Evolutionary conservation across 2,113 vertebrate species (phyloP).

Genomic region (Monarcha castaneiventris): DNA sequence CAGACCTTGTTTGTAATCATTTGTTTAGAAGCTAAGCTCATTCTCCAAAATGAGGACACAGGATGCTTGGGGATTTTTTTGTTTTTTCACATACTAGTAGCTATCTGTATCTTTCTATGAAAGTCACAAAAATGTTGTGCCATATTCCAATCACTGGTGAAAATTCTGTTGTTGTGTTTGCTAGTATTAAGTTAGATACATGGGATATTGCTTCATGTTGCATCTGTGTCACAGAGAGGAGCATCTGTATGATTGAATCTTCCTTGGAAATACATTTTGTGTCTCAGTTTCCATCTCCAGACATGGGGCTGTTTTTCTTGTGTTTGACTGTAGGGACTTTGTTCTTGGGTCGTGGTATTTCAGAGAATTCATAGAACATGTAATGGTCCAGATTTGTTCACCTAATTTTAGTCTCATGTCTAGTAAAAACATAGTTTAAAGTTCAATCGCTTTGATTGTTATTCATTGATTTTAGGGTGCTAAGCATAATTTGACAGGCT

Average conservation of each 20-base stretch:
- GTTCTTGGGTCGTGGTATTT: neutral
- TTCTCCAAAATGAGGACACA: neutral
- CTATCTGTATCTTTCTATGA: neutral
- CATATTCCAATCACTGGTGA: neutral
- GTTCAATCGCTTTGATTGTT: neutral
- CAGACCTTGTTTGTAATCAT: neutral
- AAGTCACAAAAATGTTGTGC: neutral
- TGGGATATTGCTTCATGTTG: neutral
- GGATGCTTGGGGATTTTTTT: neutral
- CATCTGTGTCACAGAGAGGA: neutral
- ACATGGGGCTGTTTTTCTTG: neutral
- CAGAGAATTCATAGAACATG: neutral
- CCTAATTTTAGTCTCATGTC: neutral
- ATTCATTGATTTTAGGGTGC: neutral
- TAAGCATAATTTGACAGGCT: neutral
- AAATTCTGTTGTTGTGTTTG: neutral
- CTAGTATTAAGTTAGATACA: neutral
- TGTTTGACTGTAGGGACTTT: neutral
- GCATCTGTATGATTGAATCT: neutral
- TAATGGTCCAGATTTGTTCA: neutral
- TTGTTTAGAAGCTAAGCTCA: neutral
- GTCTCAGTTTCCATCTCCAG: neutral
- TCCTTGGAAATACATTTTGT: neutral
- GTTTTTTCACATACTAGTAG: neutral
- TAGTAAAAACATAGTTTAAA: neutral